Percentiles rank a stretch among this genome's conserved stretches.
These are phyloP conservation scores for Fregetta grallaria DNA, from an alignment of 2,113 vertebrate genomes.

Conservation along the genomic window DNA sequence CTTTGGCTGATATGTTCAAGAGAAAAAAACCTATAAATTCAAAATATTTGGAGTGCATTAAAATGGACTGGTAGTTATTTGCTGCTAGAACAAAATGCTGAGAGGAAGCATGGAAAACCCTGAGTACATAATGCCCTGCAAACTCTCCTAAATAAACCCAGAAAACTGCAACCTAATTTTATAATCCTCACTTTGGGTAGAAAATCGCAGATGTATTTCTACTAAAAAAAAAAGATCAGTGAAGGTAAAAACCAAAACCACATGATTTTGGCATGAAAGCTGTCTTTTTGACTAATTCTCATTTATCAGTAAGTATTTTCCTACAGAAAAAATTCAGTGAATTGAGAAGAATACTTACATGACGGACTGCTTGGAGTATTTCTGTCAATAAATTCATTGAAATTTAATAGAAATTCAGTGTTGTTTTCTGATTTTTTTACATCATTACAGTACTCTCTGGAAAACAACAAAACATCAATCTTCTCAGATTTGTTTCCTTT, in stretches of 20 bases:
- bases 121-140: not conserved
- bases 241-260: not conserved
- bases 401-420: conserved; percentile 93
- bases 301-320: not conserved
- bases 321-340: not conserved
- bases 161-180: not conserved
- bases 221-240: not conserved
- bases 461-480: conserved; percentile 36
- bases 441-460: conserved; percentile 93
- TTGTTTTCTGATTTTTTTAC: conserved; percentile 91
- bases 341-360: conserved; percentile 82
- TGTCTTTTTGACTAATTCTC: not conserved
- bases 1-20: not conserved
- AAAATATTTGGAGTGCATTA: not conserved
- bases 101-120: not conserved
- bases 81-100: not conserved
- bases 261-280: not conserved
- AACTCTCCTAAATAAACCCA: not conserved
- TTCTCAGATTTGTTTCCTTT: not conserved
- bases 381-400: conserved; percentile 90
- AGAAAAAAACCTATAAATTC: not conserved
- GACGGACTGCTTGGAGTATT: conserved; percentile 84
- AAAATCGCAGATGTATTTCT: not conserved
- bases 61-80: not conserved
- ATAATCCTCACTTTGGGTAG: not conserved